A percentile compares a stretch with the other conserved stretches of the same genome.
Conservation (phyloP, 1,140 invertebrate species). For the Dreissena polymorpha region DNA sequence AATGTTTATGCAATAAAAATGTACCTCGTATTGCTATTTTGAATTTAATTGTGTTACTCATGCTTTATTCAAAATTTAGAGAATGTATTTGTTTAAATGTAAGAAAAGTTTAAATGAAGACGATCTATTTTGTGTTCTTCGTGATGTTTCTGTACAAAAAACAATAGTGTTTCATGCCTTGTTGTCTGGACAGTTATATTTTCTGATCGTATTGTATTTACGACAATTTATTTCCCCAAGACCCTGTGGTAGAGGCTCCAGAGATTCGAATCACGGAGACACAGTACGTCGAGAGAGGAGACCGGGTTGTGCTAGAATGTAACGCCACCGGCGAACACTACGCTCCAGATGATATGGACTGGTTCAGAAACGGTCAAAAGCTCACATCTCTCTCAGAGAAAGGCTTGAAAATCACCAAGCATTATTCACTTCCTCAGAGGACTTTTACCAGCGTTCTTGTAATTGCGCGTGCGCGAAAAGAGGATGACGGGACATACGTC, state of each 20-base stretch:
- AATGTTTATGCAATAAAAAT: too few relatives aligned
- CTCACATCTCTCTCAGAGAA: slow-evolving; percentile 47
- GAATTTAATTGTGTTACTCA: too few relatives aligned
- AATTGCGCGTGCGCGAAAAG: slow-evolving; percentile 63
- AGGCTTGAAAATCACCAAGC: slow-evolving; percentile 62
- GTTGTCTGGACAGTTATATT: too few relatives aligned
- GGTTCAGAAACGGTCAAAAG: slow-evolving; percentile 73
- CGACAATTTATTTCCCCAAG: slow-evolving; percentile 7
- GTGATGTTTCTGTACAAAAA: too few relatives aligned
- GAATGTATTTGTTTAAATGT: too few relatives aligned
- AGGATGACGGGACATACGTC: slow-evolving; percentile 68
- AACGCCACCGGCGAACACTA: slow-evolving; percentile 70
- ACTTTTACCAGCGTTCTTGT: slow-evolving; percentile 68
- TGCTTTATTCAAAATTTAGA: too few relatives aligned
- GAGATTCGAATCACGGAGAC: slow-evolving; percentile 67
- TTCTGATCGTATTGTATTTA: too few relatives aligned
- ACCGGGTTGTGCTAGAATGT: slow-evolving; percentile 63
- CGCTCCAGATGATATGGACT: slow-evolving; percentile 72
- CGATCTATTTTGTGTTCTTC: too few relatives aligned
- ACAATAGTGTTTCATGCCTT: too few relatives aligned
- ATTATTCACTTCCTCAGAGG: slow-evolving; percentile 60
- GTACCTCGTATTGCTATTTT: too few relatives aligned
- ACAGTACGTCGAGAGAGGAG: slow-evolving; percentile 67
- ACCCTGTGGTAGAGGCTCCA: slow-evolving; percentile 49
- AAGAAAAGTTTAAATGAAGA: too few relatives aligned